Evolutionary conservation across 2,888 invertebrate genomes (phyloP).

Genomic region (Sinotaia quadrata): DNA sequence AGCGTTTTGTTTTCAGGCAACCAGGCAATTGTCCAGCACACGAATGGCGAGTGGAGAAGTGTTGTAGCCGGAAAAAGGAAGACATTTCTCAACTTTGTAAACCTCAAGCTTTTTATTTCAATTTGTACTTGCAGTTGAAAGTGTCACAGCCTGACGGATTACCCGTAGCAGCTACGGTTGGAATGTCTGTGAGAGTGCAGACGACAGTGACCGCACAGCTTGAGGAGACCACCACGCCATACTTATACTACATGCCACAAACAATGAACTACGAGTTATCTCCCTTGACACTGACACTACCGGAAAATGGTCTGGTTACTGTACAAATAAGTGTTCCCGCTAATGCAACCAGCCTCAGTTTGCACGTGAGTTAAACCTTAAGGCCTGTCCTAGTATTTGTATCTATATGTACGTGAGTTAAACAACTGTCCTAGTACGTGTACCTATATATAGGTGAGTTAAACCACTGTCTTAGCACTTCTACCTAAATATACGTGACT

Average conservation of each 20-base stretch:
- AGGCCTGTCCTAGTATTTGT: too few relatives aligned
- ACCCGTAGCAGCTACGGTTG: conserved; percentile 48
- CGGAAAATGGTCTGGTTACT: conserved; percentile 52
- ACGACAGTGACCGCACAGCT: conserved; percentile 45
- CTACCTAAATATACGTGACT: too few relatives aligned
- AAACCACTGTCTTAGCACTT: too few relatives aligned
- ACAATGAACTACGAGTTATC: conserved; percentile 39
- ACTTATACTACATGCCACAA: conserved; percentile 29
- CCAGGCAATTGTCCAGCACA: too few relatives aligned
- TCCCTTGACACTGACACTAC: conserved; percentile 41
- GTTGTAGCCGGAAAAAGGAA: too few relatives aligned
- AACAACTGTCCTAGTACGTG: too few relatives aligned
- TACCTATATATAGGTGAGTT: too few relatives aligned
- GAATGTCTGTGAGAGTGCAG: conserved; percentile 36
- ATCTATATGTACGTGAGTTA: too few relatives aligned
- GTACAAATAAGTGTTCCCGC: conserved; percentile 51
- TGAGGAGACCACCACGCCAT: conserved; percentile 20
- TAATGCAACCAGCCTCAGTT: conserved; percentile 49
- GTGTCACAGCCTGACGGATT: conserved; percentile 64
- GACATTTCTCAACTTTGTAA: too few relatives aligned
- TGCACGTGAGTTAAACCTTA: conserved; percentile 43
- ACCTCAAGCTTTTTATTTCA: too few relatives aligned
- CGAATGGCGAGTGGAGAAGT: too few relatives aligned
- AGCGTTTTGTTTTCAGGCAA: too few relatives aligned
- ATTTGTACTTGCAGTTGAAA: conserved; percentile 50